Percentiles rank a stretch among this genome's conserved stretches.
Conservation (phyloP, 1,140 invertebrate species). For the fruit fly (Drosophila melanogaster) region Release_6_plus_ISO1_MT NT_033777.3:14157501-14158000, state of each 20-base stretch:
- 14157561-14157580: background rate
- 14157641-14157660: conserved; percentile 5
- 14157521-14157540: no score
- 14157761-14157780: conserved; percentile 44
- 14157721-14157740: background rate
- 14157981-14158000: background rate
- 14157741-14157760: background rate
- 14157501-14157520: no score
- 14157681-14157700: background rate
- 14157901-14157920: conserved; percentile 28
- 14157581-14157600: background rate
- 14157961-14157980: conserved; percentile 13
- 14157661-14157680: background rate
- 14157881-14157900: conserved; percentile 15
- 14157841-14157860: conserved; percentile 60
- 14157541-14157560: no score
- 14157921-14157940: conserved; percentile 22
- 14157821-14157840: conserved; percentile 43
- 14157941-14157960: conserved; percentile 55
- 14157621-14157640: conserved; percentile 1
- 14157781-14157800: conserved; percentile 47
- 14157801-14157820: conserved; percentile 57
- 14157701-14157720: conserved; percentile 2
- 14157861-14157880: conserved; percentile 49
- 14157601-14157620: conserved; percentile 3